Percentiles rank a stretch among this genome's conserved stretches.
Evolutionary conservation across 2,113 vertebrate genomes (phyloP).

Genomic region (Cheirogaleus medius): DNA sequence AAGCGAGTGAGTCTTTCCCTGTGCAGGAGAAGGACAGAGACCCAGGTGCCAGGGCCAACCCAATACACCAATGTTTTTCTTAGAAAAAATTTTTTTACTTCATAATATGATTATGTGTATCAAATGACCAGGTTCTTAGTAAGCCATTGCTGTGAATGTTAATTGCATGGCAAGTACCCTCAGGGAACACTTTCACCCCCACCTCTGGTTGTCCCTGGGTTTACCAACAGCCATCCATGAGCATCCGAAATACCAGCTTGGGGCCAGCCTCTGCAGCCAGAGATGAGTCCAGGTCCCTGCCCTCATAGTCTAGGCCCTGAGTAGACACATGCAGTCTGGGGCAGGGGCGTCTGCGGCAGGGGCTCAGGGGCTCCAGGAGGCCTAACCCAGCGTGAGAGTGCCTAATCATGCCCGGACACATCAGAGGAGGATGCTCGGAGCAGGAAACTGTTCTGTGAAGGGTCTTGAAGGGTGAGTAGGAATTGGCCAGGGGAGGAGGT

Average conservation of each 20-base stretch:
- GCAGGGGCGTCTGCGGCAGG: background rate
- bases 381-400: background rate
- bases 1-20: constrained; percentile 38
- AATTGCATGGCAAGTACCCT: background rate
- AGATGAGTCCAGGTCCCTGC: background rate
- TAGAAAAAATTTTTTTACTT: background rate
- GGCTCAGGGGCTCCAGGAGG: background rate
- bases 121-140: background rate
- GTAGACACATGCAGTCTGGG: too few species aligned
- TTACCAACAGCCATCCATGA: background rate
- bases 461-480: background rate
- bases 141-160: background rate
- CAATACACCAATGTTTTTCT: background rate
- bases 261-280: background rate
- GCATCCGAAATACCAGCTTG: background rate
- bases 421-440: background rate
- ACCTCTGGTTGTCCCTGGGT: background rate
- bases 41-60: background rate
- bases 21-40: rapidly evolving
- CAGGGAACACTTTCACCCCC: background rate
- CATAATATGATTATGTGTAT: background rate
- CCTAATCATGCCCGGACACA: too few species aligned
- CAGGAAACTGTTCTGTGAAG: background rate
- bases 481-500: background rate
- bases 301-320: background rate